Conservation (phyloP, 2,888 invertebrate species). For the Scaptomyza reducta region DNA sequence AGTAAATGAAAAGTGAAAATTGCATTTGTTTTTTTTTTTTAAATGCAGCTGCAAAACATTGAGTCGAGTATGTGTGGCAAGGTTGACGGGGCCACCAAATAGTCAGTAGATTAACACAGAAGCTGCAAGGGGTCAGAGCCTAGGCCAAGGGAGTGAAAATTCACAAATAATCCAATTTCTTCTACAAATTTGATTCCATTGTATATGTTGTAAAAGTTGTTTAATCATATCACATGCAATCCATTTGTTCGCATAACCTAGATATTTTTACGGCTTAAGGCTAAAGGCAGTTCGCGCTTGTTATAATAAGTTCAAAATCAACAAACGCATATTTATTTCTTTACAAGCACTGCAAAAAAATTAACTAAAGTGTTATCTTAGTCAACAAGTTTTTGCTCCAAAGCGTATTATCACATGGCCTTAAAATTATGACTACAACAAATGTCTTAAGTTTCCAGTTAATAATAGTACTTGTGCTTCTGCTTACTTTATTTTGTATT, state of each 20-base stretch:
- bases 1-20: slow-evolving; percentile 71
- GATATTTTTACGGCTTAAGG: neutral
- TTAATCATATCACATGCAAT: neutral
- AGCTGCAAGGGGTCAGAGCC: slow-evolving; percentile 11
- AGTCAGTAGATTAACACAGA: no score
- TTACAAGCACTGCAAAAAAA: neutral
- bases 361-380: neutral
- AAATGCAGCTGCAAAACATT: slow-evolving; percentile 67
- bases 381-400: neutral
- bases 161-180: slow-evolving; percentile 1
- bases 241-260: neutral
- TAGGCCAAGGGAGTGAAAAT: slow-evolving; percentile 9
- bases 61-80: slow-evolving; percentile 57
- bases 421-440: neutral
- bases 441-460: neutral
- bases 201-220: no score
- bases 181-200: slow-evolving; percentile 8
- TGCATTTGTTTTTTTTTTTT: slow-evolving; percentile 63
- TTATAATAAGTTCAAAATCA: neutral
- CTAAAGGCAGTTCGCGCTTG: neutral
- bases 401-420: neutral
- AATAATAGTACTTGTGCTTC: no score
- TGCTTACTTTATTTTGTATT: neutral
- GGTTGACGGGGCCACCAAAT: slow-evolving; percentile 22
- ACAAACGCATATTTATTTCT: neutral